A percentile compares a stretch with the other conserved stretches of the same genome.
phyloP scores from a whole-genome alignment of 2,113 vertebrate genomes.

The Epinephelus cyanopodus region DNA sequence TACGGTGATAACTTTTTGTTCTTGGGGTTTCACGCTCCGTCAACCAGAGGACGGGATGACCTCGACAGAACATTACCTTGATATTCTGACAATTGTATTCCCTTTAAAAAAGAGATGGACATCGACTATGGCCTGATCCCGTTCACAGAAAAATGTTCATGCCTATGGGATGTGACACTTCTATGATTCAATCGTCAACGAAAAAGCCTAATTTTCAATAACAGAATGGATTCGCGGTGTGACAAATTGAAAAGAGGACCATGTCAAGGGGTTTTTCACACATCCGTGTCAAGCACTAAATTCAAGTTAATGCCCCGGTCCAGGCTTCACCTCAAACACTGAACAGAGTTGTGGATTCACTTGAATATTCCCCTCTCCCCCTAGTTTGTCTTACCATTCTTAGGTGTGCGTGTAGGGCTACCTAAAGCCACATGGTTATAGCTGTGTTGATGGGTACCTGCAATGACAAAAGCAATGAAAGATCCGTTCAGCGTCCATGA shows the following conservation, averaged over 20 bases:
- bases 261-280: constrained; percentile 32
- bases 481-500: constrained; percentile 68
- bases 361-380: constrained; percentile 4
- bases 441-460: constrained; percentile 95
- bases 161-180: constrained; percentile 47
- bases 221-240: constrained; percentile 30
- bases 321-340: constrained; percentile 9
- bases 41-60: constrained; percentile 43
- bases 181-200: constrained; percentile 50
- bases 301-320: constrained; percentile 15
- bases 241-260: constrained; percentile 38
- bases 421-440: constrained; percentile 95
- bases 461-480: constrained; percentile 86
- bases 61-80: constrained; percentile 43
- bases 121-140: neutral
- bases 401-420: constrained; percentile 95
- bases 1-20: constrained; percentile 33
- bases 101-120: constrained; percentile 27
- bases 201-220: constrained; percentile 41
- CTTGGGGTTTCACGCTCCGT: constrained; percentile 5
- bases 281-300: constrained; percentile 22
- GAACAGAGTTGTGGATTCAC: constrained; percentile 18
- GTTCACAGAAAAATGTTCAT: constrained; percentile 34
- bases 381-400: constrained; percentile 91
- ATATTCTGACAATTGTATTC: constrained; percentile 42